These are phyloP conservation scores for Colaptes auratus DNA, from an alignment of 2,113 vertebrate species.

Conservation along the genomic window DNA sequence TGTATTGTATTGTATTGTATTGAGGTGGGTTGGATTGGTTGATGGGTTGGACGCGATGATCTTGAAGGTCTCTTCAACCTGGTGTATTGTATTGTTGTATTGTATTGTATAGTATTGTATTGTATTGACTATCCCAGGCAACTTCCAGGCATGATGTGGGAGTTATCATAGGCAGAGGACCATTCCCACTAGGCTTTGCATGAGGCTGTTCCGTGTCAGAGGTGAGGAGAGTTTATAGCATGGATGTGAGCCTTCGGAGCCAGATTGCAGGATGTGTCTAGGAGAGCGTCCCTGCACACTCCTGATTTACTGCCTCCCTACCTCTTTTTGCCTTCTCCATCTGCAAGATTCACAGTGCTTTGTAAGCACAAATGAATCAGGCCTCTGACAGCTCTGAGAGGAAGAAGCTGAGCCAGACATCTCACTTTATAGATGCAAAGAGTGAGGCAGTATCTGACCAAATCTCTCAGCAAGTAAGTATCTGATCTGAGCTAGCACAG, in stretches of 20 bases:
- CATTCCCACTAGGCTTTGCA: not conserved
- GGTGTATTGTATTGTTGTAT: no score
- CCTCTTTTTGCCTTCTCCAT: conserved; percentile 2
- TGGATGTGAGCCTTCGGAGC: not conserved
- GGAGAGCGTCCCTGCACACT: not conserved
- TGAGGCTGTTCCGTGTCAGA: not conserved
- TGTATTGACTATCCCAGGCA: not conserved
- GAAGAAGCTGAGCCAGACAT: not conserved
- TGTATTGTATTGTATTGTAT: no score
- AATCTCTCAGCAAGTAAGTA: not conserved
- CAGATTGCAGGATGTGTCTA: not conserved
- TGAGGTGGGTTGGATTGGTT: no score
- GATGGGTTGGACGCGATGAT: no score
- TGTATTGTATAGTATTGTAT: no score
- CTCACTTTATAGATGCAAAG: not conserved
- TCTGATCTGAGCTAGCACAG: not conserved
- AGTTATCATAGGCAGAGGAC: not conserved
- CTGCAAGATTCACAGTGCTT: conserved; percentile 31
- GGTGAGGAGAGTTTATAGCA: conserved; percentile 1
- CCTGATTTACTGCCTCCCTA: conserved; percentile 31
- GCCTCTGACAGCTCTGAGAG: not conserved
- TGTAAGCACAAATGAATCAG: conserved; percentile 47
- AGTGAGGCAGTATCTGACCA: not conserved
- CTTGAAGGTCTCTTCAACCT: no score
- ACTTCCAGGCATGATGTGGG: not conserved